These are phyloP conservation scores for Temnothorax longispinosus DNA, from an alignment of 1,140 invertebrate genomes.

Conservation along the genomic window DNA sequence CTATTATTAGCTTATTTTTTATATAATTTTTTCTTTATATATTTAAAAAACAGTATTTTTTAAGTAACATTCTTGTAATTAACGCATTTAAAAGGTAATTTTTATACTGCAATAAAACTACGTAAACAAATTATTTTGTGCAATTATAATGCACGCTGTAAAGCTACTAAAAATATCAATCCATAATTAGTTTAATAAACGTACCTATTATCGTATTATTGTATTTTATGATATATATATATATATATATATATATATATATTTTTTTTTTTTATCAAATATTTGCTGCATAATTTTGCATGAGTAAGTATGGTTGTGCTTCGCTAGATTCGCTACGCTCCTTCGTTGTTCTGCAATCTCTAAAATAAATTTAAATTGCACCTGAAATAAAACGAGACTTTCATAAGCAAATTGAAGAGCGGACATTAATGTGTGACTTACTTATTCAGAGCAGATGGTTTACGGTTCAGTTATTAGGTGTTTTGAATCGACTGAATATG, in stretches of 20 bases:
- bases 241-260: neutral
- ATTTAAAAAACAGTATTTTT: neutral
- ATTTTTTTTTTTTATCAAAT: neutral
- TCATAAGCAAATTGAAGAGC: neutral
- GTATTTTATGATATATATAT: neutral
- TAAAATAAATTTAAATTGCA: neutral
- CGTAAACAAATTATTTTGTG: neutral
- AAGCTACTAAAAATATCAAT: neutral
- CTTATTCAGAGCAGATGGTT: neutral
- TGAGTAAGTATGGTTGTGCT: constrained; percentile 15
- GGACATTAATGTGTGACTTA: constrained; percentile 1
- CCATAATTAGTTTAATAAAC: neutral
- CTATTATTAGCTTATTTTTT: neutral
- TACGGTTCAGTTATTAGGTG: constrained; percentile 6
- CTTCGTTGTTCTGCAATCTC: constrained; percentile 68
- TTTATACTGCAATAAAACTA: neutral
- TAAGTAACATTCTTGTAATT: neutral
- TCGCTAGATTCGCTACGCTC: constrained; percentile 14
- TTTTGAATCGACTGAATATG: constrained; percentile 20
- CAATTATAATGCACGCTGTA: neutral
- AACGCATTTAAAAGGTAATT: neutral
- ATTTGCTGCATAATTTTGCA: constrained; percentile 13
- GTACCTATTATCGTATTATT: neutral
- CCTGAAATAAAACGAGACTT: neutral
- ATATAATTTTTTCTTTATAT: neutral